These are phyloP conservation scores for Oryzias woworae DNA, from an alignment of 2,113 vertebrate species.

Conservation along the genomic window DNA sequence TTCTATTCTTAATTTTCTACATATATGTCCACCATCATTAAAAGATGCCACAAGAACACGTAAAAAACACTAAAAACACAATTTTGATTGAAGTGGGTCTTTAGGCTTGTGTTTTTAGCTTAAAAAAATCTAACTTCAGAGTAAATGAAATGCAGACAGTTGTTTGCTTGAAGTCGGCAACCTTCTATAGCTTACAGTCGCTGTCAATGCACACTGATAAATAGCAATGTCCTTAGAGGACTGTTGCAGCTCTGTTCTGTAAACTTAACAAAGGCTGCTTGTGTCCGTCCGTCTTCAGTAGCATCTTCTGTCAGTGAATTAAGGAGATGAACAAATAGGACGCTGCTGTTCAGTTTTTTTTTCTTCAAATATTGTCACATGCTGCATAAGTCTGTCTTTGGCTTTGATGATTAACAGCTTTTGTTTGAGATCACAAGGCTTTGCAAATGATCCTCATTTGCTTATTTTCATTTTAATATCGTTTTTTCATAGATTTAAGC, in stretches of 20 bases:
- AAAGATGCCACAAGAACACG: too few species aligned
- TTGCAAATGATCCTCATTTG: too few species aligned
- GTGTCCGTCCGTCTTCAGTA: conserved; percentile 46
- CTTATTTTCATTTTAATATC: too few species aligned
- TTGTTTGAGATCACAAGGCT: too few species aligned
- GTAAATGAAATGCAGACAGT: background rate
- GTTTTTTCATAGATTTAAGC: too few species aligned
- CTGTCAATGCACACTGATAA: background rate
- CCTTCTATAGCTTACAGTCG: background rate
- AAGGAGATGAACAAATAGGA: conserved; percentile 43
- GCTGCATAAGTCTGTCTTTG: too few species aligned
- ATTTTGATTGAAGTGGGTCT: too few species aligned
- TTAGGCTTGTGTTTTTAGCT: too few species aligned
- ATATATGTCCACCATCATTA: too few species aligned
- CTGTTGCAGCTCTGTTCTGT: conserved; percentile 13
- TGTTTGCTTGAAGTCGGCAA: background rate
- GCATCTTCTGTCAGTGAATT: conserved; percentile 55
- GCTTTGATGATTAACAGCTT: too few species aligned
- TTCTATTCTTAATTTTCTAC: too few species aligned
- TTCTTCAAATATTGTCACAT: conserved; percentile 1
- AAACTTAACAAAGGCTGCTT: conserved; percentile 44
- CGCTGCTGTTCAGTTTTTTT: conserved; percentile 36
- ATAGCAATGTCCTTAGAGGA: conserved; percentile 6
- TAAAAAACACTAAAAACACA: too few species aligned
- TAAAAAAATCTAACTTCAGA: conserved; percentile 2